Base-by-base conservation (phyloP, 2,113 vertebrate species). In the Haemorhous mexicanus region DNA sequence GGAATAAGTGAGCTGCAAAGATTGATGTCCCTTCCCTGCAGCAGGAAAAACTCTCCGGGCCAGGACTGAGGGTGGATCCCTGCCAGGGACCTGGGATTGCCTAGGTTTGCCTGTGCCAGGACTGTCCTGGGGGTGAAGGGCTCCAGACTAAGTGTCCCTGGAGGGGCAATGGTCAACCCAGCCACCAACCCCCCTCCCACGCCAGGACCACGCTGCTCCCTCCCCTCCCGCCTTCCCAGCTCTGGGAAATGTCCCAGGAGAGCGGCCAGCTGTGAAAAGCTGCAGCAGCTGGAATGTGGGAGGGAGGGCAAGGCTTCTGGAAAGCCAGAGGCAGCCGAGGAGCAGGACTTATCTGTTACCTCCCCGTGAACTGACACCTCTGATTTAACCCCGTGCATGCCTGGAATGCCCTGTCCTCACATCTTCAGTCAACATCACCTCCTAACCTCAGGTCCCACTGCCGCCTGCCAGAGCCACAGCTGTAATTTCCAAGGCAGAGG, bases 271-370 rank as follows among this genome's bases (percentile, higher is more conserved):
- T 97, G 97, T 93, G 96, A 93, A 97, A 96, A 97, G 97, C 95
- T 93, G 92, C 96, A 95, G 96, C 97, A 97, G 97, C 96, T 96
- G 97, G 95, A 97, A 97, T 97, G 97, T 91, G 95, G 94, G 95
- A 96, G 95, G 93, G 69, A 89, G 91, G 78, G 93, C 87, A 78
- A 75, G 2, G 78, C 91, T 88, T 56, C 81, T 93, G 91, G 67
- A 93, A 74, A 94, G 89, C 49, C 89, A 70, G 89, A 92, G 88
- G 92, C 88, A 76, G 44, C 4, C 2, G 7, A 56, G 66, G 87
- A 93, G 92, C 90, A n/a, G 93, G 73, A 76, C 58, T 22, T 96
- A 89, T 97, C 96, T 93, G 87, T 97, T 96, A 97, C 97, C 97
- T 97, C 93, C 94, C 63, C 2, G 58, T 96, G 96, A 97, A 95